These are phyloP conservation scores for Triplophysa dalaica DNA, from an alignment of 2,113 vertebrate genomes.

Conservation along the genomic window DNA sequence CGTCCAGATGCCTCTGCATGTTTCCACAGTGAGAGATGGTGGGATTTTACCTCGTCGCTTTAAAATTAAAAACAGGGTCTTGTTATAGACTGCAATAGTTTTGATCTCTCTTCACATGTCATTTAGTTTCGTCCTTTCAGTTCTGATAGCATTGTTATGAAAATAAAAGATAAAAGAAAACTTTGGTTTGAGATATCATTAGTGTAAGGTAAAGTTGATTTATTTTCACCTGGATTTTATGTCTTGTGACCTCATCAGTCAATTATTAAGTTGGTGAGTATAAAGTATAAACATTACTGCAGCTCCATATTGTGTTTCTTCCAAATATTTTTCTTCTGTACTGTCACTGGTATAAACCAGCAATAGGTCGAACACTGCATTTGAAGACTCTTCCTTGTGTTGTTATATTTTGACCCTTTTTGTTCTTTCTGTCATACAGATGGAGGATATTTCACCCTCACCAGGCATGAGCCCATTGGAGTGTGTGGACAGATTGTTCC, in stretches of 20 bases:
- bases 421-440: slow-evolving; percentile 77
- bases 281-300: not conserved
- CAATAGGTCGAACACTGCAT: not conserved
- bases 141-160: not conserved
- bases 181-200: not conserved
- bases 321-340: too few species aligned
- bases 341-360: not conserved
- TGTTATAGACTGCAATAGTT: slow-evolving; percentile 26
- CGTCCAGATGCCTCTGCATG: slow-evolving; percentile 43
- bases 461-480: slow-evolving; percentile 95
- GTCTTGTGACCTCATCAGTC: not conserved
- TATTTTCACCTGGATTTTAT: not conserved
- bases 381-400: slow-evolving; percentile 11
- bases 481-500: slow-evolving; percentile 99
- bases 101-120: slow-evolving; percentile 3
- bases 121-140: not conserved
- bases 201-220: not conserved
- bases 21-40: slow-evolving; percentile 23
- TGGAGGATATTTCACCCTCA: slow-evolving; percentile 98
- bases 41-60: slow-evolving; percentile 9
- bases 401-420: slow-evolving; percentile 29
- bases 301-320: too few species aligned
- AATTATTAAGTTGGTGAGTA: not conserved
- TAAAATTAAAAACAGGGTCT: slow-evolving; percentile 24
- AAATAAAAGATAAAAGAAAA: not conserved